Conservation (phyloP, 1,140 invertebrate species). For the Brachionus paranguensis region DNA sequence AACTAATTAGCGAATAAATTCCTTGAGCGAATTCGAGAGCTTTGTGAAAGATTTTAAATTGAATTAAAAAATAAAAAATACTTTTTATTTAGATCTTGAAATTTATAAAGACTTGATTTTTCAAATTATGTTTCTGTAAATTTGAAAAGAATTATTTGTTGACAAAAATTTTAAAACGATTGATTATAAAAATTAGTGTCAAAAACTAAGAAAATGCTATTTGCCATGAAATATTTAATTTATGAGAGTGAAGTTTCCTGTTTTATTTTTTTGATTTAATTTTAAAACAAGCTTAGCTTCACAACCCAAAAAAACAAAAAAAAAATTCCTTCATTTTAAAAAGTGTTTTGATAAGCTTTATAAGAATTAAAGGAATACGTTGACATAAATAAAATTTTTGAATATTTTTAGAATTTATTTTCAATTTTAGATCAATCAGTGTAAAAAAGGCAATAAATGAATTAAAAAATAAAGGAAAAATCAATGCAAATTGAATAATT, state of each 20-base stretch:
- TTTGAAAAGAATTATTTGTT: neutral
- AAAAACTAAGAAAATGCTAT: neutral
- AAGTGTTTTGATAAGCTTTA: too few species aligned
- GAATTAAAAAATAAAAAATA: neutral
- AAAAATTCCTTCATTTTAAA: too few species aligned
- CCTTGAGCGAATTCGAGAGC: neutral
- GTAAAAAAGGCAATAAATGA: too few species aligned
- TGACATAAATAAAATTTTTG: too few species aligned
- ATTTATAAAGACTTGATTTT: neutral
- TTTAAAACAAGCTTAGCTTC: neutral
- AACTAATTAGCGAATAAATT: neutral
- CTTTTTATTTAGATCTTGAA: neutral
- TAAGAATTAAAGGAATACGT: too few species aligned
- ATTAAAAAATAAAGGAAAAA: too few species aligned
- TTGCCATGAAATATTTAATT: neutral
- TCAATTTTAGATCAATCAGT: too few species aligned
- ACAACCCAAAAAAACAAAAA: neutral
- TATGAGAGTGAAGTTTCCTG: neutral
- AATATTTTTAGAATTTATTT: too few species aligned
- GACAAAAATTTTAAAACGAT: neutral
- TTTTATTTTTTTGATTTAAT: neutral
- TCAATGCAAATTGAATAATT: too few species aligned
- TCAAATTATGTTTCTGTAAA: neutral
- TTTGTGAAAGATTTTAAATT: neutral
- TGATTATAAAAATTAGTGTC: neutral